Evolutionary conservation across 2,797 vertebrate species (phyloP), one percentile per base, ranked within the genome.

Genomic region (Eulemur mongoz): DNA sequence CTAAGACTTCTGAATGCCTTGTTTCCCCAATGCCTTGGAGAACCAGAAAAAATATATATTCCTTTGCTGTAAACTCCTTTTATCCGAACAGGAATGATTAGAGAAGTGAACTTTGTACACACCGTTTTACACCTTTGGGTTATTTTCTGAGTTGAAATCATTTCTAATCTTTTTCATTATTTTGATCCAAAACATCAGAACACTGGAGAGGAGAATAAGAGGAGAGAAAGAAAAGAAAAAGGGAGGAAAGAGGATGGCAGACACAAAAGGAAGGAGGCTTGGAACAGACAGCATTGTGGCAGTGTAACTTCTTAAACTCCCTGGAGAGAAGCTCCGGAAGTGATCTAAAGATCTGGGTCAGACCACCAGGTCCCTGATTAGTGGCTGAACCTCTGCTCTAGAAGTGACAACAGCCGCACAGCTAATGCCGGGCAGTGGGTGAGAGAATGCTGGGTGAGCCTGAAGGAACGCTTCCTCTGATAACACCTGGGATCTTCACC

Each of bases 101-200:
- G 6, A 76, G 10, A 38, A 30, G 40, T 72, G n/a, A 94, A 40
- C 4, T 54, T 65, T 69, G 7, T 75, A 82, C 2, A 50, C 2
- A 65, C 12, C 11, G 79, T 70, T 84, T 43, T 38, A 69, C 1
- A 63, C 2, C 50, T 79, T 84, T 52, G 52, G 7, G 23, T 94
- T 93, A 84, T 81, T 81, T 81, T 50, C 78, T 45, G 3, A 32
- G 9, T 65, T 96, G 61, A 94, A 87, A 87, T 61, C 4, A 4
- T 78, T 45, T 63, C 17, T 43, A 40, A 69, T 78, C 48, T 89
- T 96, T 81, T 91, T 59, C 54, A 65, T 89, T 83, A 67, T 67
- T 96, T 94, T 59, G 43, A 91, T 61, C 23, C 23, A 82, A 91
- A 90, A 79, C 30, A 75, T 73, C 23, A 96, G 50, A 69, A 95